Base-by-base conservation (phyloP, 2,888 invertebrate genomes). In the Caenorhabditis wallacei region DNA sequence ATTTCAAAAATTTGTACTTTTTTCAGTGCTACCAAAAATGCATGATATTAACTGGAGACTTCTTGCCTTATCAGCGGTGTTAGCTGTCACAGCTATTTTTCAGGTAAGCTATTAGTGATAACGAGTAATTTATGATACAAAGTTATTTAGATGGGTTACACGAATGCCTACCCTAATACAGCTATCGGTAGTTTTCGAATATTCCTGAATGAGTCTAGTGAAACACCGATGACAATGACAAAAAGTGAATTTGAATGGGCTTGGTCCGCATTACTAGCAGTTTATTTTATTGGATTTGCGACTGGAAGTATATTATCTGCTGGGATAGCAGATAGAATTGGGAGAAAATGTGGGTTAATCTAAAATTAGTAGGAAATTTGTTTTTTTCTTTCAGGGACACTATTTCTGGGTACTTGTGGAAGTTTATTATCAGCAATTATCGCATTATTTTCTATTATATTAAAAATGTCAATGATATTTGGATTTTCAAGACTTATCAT, bases 151-250 rank as follows among this genome's bases (percentile, higher is more conserved):
- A 88, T 89, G 88, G 90, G 90, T 2, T 90, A 89, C 71, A 84
- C 87, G 18, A 88, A 86, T 46, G 88, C 89, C 8, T 90, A 89
- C 57, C 87, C 88, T 0, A 90, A 90, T 66, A 90, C 90, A 11
- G 87, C 89, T 0, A 87, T 90, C 13, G 54, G 37, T 11, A 64
- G 70, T 26, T 81, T 84, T 46, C 72, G 75, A 10, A 8, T 61
- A 37, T 81, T 64, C 51, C 18, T 84, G 43, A 84, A 84, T 43
- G 59, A 72, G 30, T 81, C 81, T 1, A 18, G 37, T 2, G 51
- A 69, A 11, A 51, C 56, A 1, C 78, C 78, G 22, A 57, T 66
- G 46, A 70, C 56, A 46, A 64, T 81, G 72, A 24, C 70, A 10
- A 75, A 79, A 26, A 56, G 54, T 7, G 76, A 80, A 57, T 90